phyloP scores from a whole-genome alignment of 2,888 invertebrate genomes.

The Odontocerum albicorne region DNA sequence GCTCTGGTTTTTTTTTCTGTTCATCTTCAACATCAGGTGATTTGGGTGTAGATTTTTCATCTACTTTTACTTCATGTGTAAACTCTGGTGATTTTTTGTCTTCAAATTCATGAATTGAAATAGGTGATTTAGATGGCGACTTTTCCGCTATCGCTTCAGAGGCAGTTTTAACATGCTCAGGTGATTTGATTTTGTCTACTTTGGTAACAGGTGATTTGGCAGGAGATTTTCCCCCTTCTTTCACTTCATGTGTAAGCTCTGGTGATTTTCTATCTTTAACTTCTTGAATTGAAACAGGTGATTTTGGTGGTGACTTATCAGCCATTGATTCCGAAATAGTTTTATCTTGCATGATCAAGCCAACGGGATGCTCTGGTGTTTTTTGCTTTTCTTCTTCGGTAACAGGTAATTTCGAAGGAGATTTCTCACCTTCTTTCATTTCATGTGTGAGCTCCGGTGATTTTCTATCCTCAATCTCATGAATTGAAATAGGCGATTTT shows the following conservation, averaged over 20 bases:
- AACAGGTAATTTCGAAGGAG: constrained; percentile 1
- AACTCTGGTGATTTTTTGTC: background rate
- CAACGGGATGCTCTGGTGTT: background rate
- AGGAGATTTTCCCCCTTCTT: background rate
- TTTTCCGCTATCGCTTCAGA: background rate
- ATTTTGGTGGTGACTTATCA: background rate
- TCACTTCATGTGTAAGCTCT: no score
- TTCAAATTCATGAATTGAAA: background rate
- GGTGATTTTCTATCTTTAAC: background rate
- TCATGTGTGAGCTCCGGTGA: no score
- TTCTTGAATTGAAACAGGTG: background rate
- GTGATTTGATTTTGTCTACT: background rate
- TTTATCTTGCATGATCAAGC: no score
- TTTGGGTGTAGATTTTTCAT: background rate
- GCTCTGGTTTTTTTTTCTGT: background rate
- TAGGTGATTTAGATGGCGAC: background rate
- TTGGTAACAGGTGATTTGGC: constrained; percentile 8
- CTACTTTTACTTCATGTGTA: no score
- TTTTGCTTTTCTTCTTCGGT: background rate
- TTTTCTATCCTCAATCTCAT: background rate
- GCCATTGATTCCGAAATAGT: background rate
- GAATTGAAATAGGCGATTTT: background rate
- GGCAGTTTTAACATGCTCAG: background rate
- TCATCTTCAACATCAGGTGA: constrained; percentile 4
- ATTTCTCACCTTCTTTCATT: background rate